A percentile compares a stretch with the other conserved stretches of the same genome.
phyloP scores from a whole-genome alignment of 2,888 invertebrate species.

The Drosophila subsilvestris region DNA sequence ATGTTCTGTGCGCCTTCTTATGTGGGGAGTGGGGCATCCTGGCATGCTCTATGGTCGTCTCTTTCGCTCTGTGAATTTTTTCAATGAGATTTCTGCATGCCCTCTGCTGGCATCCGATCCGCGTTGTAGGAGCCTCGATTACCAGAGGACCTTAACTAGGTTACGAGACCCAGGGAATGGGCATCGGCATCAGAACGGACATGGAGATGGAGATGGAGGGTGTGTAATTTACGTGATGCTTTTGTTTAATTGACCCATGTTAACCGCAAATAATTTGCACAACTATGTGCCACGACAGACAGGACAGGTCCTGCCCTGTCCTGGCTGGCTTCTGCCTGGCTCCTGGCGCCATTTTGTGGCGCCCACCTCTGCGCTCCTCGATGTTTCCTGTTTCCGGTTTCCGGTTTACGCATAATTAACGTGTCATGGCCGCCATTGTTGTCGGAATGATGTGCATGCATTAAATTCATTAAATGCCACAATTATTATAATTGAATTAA shows the following conservation, averaged over 20 bases:
- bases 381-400: constrained; percentile 29
- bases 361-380: neutral
- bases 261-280: constrained; percentile 65
- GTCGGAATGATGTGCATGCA: constrained; percentile 66
- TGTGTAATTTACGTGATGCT: neutral
- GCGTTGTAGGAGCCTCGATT: constrained; percentile 11
- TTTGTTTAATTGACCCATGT: constrained; percentile 58
- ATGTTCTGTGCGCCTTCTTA: constrained; percentile 41
- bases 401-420: constrained; percentile 78
- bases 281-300: constrained; percentile 31
- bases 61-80: constrained; percentile 45
- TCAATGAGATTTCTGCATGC: constrained; percentile 2
- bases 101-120: constrained; percentile 55
- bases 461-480: constrained; percentile 83
- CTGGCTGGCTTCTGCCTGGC: neutral
- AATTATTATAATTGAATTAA: constrained; percentile 84
- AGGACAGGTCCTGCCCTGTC: no score
- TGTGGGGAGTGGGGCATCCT: neutral
- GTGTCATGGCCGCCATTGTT: constrained; percentile 76
- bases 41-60: constrained; percentile 61
- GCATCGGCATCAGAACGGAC: neutral
- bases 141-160: constrained; percentile 40
- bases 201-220: neutral
- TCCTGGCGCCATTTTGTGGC: constrained; percentile 37
- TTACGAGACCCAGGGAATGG: constrained; percentile 20